Conservation (phyloP, 2,113 vertebrate genomes). For the Mormyrus iriodes region DNA sequence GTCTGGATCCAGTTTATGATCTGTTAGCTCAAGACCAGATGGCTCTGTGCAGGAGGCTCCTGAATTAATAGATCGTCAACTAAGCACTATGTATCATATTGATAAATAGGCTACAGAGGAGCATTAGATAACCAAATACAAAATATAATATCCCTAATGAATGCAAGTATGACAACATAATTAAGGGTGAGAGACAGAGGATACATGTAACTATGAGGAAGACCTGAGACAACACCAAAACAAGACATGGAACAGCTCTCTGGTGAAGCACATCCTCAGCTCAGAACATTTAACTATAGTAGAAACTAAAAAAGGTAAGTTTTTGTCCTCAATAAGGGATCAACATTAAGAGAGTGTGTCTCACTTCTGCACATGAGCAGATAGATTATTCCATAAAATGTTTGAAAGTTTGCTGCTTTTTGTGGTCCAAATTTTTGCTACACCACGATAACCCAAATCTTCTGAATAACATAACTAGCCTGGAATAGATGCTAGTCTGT, state of each 20-base stretch:
- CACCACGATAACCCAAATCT: not conserved
- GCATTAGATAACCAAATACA: not conserved
- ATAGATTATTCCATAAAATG: not conserved
- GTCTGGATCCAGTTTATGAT: not conserved
- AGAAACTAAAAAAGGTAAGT: not conserved
- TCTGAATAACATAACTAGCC: not conserved
- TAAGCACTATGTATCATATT: not conserved
- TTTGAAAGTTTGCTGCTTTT: not conserved
- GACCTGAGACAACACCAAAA: not conserved
- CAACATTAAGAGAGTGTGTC: not conserved
- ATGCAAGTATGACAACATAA: not conserved
- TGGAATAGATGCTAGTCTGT: not conserved
- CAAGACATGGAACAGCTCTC: not conserved
- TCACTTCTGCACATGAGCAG: not conserved
- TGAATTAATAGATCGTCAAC: not conserved
- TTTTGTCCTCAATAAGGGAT: not conserved
- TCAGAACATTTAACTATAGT: not conserved
- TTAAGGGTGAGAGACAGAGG: not conserved
- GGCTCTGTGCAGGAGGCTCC: not conserved
- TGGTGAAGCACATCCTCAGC: not conserved
- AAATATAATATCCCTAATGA: not conserved
- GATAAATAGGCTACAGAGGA: not conserved
- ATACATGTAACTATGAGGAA: not conserved
- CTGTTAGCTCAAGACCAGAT: not conserved
- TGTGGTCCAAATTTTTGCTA: not conserved